Percentiles rank a stretch among this genome's conserved stretches.
Conservation (phyloP, 2,797 vertebrate genomes). For the Phataginus tricuspis region DNA sequence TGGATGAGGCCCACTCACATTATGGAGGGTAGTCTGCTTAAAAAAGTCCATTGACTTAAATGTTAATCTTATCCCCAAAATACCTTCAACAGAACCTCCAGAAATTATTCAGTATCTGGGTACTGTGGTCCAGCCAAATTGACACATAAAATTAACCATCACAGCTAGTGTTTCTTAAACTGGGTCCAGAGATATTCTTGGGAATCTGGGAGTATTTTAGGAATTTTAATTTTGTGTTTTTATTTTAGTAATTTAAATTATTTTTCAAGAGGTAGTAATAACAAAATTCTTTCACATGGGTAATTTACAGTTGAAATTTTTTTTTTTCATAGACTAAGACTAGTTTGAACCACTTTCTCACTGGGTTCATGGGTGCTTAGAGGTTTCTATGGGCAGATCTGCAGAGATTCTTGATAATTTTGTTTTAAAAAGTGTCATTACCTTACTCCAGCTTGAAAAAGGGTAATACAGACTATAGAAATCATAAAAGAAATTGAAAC, state of each 20-base stretch:
- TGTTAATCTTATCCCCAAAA: not conserved
- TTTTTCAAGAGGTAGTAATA: not conserved
- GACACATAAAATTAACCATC: not conserved
- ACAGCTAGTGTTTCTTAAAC: not conserved
- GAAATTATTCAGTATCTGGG: not conserved
- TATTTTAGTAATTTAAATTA: not conserved
- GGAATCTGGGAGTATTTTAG: not conserved
- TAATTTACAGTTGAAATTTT: not conserved
- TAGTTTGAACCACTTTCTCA: not conserved
- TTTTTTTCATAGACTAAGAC: not conserved
- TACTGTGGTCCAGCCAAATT: not conserved
- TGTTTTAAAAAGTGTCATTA: not conserved
- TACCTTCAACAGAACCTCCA: not conserved
- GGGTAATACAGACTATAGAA: not conserved
- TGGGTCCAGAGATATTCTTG: not conserved
- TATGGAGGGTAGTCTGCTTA: not conserved
- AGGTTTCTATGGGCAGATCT: not conserved
- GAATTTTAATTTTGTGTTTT: not conserved
- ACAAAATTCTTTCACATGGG: not conserved
- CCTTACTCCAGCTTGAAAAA: not conserved
- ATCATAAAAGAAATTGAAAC: not conserved
- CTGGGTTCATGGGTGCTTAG: not conserved
- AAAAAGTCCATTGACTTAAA: not conserved
- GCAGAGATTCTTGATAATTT: not conserved
- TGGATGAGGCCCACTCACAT: not conserved